These are phyloP conservation scores for Anas bernieri DNA, from an alignment of 2,797 vertebrate species.

Conservation along the genomic window DNA sequence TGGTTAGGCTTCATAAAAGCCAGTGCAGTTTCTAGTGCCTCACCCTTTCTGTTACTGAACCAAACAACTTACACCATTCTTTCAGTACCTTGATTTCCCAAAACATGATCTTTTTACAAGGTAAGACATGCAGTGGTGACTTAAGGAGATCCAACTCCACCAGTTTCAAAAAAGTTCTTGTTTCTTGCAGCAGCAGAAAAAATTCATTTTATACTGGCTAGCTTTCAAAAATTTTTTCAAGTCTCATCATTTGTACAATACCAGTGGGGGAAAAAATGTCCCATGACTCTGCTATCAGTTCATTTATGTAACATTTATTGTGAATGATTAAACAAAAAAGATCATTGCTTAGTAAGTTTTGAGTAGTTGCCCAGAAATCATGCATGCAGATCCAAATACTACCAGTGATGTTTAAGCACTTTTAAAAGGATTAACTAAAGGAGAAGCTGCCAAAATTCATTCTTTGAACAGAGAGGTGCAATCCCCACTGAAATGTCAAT, in stretches of 20 bases:
- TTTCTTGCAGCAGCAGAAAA: background rate
- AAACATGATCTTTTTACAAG: background rate
- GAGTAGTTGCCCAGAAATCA: conserved; percentile 66
- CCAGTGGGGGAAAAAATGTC: background rate
- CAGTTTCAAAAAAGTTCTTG: background rate
- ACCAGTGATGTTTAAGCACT: background rate
- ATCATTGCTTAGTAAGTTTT: conserved; percentile 57
- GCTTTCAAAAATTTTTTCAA: background rate
- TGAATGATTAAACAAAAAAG: conserved; percentile 65
- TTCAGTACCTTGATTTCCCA: background rate
- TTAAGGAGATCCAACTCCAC: background rate
- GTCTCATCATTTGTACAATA: background rate
- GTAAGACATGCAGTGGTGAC: background rate
- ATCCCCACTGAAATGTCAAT: conserved; percentile 3
- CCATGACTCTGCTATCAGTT: conserved; percentile 26
- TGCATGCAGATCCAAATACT: conserved; percentile 54
- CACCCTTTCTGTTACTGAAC: background rate
- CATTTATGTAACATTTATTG: conserved; percentile 50
- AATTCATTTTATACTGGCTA: background rate
- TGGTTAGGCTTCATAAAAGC: background rate
- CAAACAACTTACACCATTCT: background rate
- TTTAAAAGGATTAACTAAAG: conserved; percentile 40
- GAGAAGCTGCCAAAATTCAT: background rate
- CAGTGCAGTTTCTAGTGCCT: background rate
- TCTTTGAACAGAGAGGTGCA: background rate